These are phyloP conservation scores for Garra rufa DNA, from an alignment of 2,113 vertebrate genomes.

Conservation along the genomic window DNA sequence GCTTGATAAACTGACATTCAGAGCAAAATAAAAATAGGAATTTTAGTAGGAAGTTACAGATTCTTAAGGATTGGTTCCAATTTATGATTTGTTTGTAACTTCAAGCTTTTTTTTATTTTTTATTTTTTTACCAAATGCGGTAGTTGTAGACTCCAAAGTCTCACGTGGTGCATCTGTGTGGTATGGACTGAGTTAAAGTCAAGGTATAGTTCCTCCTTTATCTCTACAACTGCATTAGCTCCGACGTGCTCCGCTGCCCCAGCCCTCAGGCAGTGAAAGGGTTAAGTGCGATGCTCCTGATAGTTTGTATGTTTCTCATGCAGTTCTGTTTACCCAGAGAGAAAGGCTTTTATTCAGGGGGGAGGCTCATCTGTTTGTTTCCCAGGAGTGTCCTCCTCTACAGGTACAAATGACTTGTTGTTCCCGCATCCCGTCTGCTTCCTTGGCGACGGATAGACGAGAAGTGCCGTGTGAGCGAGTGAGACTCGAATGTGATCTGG, in stretches of 20 bases:
- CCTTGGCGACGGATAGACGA: conserved; percentile 89
- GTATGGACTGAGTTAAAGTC: background rate
- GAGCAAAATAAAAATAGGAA: background rate
- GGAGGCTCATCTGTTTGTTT: conserved; percentile 90
- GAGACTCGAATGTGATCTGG: conserved; percentile 88
- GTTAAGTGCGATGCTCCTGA: conserved; percentile 80
- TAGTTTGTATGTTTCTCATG: conserved; percentile 90
- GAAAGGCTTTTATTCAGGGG: conserved; percentile 86
- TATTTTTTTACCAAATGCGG: no score
- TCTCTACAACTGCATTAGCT: conserved; percentile 61
- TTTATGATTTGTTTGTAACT: background rate
- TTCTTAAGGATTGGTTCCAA: background rate
- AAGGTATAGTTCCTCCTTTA: conserved; percentile 24
- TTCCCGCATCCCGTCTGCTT: conserved; percentile 83
- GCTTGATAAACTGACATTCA: background rate
- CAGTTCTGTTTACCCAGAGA: conserved; percentile 88
- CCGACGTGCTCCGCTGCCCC: conserved; percentile 53
- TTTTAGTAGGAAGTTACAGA: background rate
- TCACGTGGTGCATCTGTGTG: background rate
- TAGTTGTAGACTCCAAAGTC: background rate
- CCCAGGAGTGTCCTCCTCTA: conserved; percentile 91
- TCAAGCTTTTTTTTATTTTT: no score
- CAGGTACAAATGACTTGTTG: conserved; percentile 91
- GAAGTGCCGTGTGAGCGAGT: conserved; percentile 78
- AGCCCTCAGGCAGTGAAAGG: conserved; percentile 63